Evolutionary conservation across 2,888 invertebrate species (phyloP), one percentile per base, ranked within the genome.

Genomic region (Catocala sponsa): DNA sequence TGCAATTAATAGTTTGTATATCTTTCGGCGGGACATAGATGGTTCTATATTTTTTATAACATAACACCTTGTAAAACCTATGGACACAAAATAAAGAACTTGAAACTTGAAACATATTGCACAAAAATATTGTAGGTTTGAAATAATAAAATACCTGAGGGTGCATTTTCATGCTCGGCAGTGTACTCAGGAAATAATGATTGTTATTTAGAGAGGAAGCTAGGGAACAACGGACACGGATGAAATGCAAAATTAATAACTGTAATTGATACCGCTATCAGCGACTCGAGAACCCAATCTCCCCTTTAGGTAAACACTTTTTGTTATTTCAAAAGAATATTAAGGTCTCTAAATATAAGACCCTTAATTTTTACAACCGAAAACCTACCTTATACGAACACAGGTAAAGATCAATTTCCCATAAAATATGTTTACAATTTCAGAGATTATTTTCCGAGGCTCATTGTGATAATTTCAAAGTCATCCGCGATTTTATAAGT

Each of bases 221-320:
- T 13, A 41, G 61, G 64, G 55, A 50, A 60, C 59, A 63, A 55
- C 62, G 65, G 48, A 63, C 55, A 43, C 57, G 62, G 63, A 64
- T 67, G 68, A 74, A 75, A 77, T 72, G 65, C 68, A 69, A 79
- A 77, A 78, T 78, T 79, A 78, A 79, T 77, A 77, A 72, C 68
- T 65, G 79, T 73, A 77, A 77, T 79, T 75, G 78, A 77, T 79
- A 75, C 63, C 58, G 62, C 49, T 65, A 71, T 72, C 74, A 68
- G 58, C 15, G 62, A 51, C 65, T 68, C 52, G 47, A 50, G 60
- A 63, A 68, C 63, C 73, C 65, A 65, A 65, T 63, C 64, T 78
- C 62, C 73, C 63, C 68, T 68, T 68, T 57, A 61, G 42, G 61
- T 58, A 78, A 78, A 73, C 67, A 76, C 61, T 69, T 66, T 62